phyloP scores from a whole-genome alignment of 2,888 invertebrate genomes.

The Artemia sinica region DNA sequence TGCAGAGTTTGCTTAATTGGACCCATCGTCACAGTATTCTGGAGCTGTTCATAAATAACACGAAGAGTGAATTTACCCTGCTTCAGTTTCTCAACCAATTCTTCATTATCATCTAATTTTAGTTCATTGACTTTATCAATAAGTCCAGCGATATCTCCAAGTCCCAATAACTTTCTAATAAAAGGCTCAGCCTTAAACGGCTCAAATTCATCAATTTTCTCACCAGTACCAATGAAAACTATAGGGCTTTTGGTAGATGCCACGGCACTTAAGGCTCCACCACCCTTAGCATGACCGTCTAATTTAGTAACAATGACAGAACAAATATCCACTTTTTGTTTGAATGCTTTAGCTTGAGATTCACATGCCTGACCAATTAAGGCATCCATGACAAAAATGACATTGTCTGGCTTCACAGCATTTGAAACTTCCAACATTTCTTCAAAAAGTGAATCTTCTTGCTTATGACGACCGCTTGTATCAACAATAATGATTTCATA shows the following conservation, averaged over 20 bases:
- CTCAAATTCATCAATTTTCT: conserved; percentile 97
- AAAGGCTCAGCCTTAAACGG: conserved; percentile 98
- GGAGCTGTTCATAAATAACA: conserved; percentile 98
- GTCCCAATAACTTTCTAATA: conserved; percentile 88
- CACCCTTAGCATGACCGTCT: conserved; percentile 98
- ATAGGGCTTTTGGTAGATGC: conserved; percentile 97
- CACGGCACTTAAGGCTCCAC: conserved; percentile 97
- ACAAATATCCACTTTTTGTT: conserved; percentile 96
- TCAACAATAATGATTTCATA: conserved; percentile 99
- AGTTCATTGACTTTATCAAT: conserved; percentile 88
- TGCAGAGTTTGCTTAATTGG: conserved; percentile 99
- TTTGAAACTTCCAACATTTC: conserved; percentile 99
- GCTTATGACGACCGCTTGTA: conserved; percentile 96
- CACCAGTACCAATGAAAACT: conserved; percentile 97
- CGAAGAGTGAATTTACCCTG: conserved; percentile 96
- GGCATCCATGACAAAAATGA: conserved; percentile 96
- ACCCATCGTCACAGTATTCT: conserved; percentile 99
- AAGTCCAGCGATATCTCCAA: conserved; percentile 96
- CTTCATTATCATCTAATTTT: conserved; percentile 93
- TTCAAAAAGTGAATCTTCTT: conserved; percentile 95
- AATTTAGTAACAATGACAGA: conserved; percentile 98
- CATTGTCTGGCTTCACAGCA: conserved; percentile 90
- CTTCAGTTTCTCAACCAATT: conserved; percentile 89
- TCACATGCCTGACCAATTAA: conserved; percentile 96
- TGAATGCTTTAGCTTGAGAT: conserved; percentile 85